phyloP scores from a whole-genome alignment of 2,113 vertebrate genomes.

The Vireo altiloquus region DNA sequence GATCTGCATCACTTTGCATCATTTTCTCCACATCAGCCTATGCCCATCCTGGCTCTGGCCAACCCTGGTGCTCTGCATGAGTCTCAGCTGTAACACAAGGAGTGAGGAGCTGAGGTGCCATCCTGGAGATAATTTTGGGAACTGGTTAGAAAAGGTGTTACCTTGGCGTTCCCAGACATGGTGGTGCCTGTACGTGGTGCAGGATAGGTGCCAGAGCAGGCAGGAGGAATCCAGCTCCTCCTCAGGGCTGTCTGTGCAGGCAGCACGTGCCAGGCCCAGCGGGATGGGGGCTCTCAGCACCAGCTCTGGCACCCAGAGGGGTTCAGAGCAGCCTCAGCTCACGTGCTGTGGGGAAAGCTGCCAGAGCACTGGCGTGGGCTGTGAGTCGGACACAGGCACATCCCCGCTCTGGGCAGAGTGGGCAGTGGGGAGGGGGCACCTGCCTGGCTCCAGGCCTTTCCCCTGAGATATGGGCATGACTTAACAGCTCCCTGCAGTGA shows the following conservation, averaged over 20 bases:
- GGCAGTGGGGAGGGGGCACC: background rate
- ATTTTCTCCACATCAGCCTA: background rate
- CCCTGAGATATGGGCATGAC: background rate
- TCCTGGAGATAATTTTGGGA: background rate
- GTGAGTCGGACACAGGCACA: background rate
- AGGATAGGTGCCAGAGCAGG: background rate
- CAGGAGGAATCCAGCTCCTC: background rate
- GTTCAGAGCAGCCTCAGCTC: background rate
- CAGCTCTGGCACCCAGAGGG: background rate
- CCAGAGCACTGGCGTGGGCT: background rate
- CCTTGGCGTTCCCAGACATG: background rate
- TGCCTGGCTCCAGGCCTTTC: background rate
- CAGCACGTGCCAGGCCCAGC: background rate
- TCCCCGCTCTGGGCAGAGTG: background rate
- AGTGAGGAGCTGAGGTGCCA: background rate
- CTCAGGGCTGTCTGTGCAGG: too few species aligned
- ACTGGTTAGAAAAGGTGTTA: background rate
- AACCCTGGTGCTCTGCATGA: accelerated
- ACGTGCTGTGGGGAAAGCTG: background rate
- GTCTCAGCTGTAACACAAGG: background rate
- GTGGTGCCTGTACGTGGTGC: background rate
- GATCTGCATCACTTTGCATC: background rate
- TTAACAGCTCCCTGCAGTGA: background rate
- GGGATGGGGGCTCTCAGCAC: background rate
- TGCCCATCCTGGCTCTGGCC: accelerated